phyloP scores from a whole-genome alignment of 2,113 vertebrate species.

The Illadopsis cleaveri region DNA sequence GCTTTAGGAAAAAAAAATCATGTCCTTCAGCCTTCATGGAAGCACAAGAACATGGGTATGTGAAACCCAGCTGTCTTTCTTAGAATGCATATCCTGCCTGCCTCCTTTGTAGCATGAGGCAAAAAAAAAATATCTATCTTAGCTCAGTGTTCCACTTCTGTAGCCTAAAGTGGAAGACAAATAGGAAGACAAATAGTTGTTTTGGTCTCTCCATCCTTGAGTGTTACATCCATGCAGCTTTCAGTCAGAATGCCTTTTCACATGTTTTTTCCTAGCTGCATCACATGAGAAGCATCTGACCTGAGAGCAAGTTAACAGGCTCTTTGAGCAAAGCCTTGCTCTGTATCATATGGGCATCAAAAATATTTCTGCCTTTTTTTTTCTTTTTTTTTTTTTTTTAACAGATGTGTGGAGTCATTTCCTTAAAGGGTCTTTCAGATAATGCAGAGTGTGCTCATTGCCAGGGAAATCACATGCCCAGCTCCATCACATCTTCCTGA shows the following conservation, averaged over 20 bases:
- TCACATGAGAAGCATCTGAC: slow-evolving; percentile 35
- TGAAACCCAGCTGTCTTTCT: not conserved
- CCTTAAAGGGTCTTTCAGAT: not conserved
- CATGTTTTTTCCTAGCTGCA: not conserved
- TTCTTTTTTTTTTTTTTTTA: not conserved
- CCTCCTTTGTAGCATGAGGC: not conserved
- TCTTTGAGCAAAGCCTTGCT: not conserved
- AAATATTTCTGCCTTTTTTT: not conserved
- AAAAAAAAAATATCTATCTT: not conserved
- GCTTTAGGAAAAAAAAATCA: not conserved
- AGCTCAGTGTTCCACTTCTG: not conserved
- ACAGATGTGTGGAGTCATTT: not conserved
- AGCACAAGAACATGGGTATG: not conserved
- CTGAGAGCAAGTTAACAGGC: not conserved
- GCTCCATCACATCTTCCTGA: not conserved
- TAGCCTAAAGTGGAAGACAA: not conserved
- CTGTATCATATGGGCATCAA: not conserved
- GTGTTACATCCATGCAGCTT: not conserved
- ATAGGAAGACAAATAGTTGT: not conserved
- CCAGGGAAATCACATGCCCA: not conserved
- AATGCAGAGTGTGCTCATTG: not conserved
- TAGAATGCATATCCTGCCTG: not conserved
- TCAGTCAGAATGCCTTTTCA: not conserved
- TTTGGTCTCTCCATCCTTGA: not conserved
- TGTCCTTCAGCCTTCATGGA: not conserved